Base-by-base conservation (phyloP, 2,888 invertebrate species). In the Mythimna albipuncta region DNA sequence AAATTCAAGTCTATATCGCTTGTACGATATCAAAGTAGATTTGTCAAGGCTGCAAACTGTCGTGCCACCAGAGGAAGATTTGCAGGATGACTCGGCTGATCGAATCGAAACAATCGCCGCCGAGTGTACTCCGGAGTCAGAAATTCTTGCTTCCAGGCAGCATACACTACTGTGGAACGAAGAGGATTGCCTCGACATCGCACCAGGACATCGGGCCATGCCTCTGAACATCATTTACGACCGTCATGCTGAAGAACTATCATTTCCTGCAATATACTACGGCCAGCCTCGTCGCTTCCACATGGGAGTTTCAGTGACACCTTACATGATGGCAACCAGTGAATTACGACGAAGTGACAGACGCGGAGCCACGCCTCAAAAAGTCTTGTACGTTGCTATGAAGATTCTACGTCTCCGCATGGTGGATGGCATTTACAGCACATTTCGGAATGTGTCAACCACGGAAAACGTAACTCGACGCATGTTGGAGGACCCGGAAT, bases 341-440 rank as follows among this genome's bases (percentile, higher is more conserved):
- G 68, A 68, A 5, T 2, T 68, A 68, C 50, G 67, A 50, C 67
- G 67, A 0, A 2, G 50, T 13, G 67, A 50, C 35, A 68, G 67
- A 26, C 67, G 67, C 19, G 67, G 67, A 26, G 67, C 67, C 67
- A 68, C 63, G 63, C 67, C 67, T 50, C 50, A 62, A 62, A 68
- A 68, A 68, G 1, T 68, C 47, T 68, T 68, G 21, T 68, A 68
- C 67, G 67, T 26, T 21, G 67, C 67, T 0, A 62, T 67, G 67
- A 67, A 67, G 1, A 62, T 67, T 1, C 1, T 67, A 1, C 67
- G 67, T 0, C 47, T 67, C 0, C 67, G 63, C 1, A 62, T 67
- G 62, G 62, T 38, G 11, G 21, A 67, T 19, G 47, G 67, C 0
- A 62, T 67, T 67, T 19, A 62, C 67, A 50, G n/a, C 63, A 67